Conservation (phyloP, 2,888 invertebrate species). For the Nyleta sp. region DNA sequence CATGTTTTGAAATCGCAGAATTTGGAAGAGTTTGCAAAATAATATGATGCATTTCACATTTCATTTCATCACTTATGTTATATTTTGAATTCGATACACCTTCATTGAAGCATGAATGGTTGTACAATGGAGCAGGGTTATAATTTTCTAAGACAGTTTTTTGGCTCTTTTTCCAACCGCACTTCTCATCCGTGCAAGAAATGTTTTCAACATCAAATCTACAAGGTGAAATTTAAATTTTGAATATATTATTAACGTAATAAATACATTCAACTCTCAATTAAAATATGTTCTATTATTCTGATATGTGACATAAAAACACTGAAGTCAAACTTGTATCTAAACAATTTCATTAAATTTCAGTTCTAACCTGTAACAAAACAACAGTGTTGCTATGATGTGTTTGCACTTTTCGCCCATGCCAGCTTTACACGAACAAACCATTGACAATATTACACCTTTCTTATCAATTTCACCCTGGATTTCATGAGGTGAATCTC, state of each 20-base stretch:
- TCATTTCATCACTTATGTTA: too few relatives aligned
- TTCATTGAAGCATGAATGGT: neutral
- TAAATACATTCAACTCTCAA: neutral
- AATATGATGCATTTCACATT: too few relatives aligned
- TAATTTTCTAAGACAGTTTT: conserved; percentile 37
- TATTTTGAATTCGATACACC: too few relatives aligned
- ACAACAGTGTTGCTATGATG: conserved; percentile 59
- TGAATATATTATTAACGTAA: too few relatives aligned
- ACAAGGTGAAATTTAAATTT: too few relatives aligned
- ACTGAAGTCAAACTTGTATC: neutral
- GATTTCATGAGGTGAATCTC: conserved; percentile 19
- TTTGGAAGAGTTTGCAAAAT: too few relatives aligned
- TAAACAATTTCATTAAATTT: too few relatives aligned
- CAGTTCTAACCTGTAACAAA: conserved; percentile 45
- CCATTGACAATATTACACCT: neutral
- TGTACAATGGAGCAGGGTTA: neutral
- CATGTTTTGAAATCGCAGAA: too few relatives aligned
- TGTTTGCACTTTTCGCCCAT: conserved; percentile 47
- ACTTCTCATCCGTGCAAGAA: conserved; percentile 53
- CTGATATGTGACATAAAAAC: conserved; percentile 14
- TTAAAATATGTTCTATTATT: conserved; percentile 12
- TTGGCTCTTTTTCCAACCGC: conserved; percentile 46
- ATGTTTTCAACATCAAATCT: conserved; percentile 22
- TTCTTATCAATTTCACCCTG: neutral
- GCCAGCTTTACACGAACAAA: conserved; percentile 26